phyloP scores from a whole-genome alignment of 2,113 vertebrate species.

The Heterocephalus glaber region DNA sequence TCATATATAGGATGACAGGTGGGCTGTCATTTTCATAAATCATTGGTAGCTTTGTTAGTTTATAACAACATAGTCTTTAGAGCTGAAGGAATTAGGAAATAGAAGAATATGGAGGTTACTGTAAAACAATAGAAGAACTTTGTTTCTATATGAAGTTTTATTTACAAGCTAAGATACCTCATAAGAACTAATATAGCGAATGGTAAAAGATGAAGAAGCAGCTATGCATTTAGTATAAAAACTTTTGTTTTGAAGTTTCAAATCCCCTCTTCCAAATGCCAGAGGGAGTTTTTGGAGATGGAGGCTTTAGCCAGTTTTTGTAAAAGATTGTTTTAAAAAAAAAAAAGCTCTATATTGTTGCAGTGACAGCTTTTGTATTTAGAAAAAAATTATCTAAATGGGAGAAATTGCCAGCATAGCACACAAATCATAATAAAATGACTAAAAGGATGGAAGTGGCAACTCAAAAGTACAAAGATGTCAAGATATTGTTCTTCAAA shows the following conservation, averaged over 20 bases:
- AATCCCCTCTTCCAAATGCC: not conserved
- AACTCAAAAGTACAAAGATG: not conserved
- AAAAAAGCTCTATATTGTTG: not conserved
- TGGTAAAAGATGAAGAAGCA: not conserved
- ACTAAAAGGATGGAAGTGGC: not conserved
- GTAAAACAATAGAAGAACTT: not conserved
- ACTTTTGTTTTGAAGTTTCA: not conserved
- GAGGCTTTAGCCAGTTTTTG: not conserved
- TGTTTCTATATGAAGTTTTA: not conserved
- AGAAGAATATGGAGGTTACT: not conserved
- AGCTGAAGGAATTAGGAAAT: constrained; percentile 24
- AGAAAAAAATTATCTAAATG: constrained; percentile 44
- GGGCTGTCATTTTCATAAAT: not conserved
- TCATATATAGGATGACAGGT: not conserved
- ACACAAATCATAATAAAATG: not conserved
- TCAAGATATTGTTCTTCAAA: not conserved
- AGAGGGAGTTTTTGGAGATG: not conserved
- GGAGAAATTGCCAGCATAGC: not conserved
- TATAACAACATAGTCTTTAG: not conserved
- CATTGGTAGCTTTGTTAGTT: not conserved
- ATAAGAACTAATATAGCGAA: not conserved
- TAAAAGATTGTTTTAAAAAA: not conserved
- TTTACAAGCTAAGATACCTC: not conserved
- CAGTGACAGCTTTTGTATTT: constrained; percentile 7
- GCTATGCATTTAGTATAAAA: not conserved